Conservation (phyloP, 2,113 vertebrate species). For the Bos taurus region DNA sequence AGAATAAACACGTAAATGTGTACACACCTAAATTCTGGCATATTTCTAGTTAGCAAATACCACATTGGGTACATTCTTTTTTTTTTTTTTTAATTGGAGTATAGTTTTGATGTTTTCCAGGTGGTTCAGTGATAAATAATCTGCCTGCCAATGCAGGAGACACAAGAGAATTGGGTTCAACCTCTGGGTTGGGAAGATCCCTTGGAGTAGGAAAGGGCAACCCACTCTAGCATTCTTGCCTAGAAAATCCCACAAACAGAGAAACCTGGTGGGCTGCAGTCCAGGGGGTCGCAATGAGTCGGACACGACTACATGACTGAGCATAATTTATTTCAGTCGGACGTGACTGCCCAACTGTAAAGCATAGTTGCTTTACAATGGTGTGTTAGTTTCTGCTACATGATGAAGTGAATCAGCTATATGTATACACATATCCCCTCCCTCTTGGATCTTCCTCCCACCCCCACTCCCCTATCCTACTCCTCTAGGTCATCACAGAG, state of each 20-base stretch:
- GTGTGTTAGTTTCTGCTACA: neutral
- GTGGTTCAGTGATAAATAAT: neutral
- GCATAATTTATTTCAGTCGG: neutral
- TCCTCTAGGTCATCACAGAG: neutral
- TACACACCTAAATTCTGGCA: neutral
- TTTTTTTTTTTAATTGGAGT: neutral
- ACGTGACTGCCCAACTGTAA: neutral
- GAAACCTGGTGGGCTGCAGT: neutral
- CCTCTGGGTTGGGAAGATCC: neutral
- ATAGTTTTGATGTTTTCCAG: neutral
- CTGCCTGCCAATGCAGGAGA: neutral
- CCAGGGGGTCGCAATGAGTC: neutral
- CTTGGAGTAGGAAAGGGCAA: neutral
- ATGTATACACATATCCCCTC: neutral
- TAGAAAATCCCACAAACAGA: neutral
- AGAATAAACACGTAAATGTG: neutral
- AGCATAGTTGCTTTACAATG: neutral
- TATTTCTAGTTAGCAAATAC: neutral
- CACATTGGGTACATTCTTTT: neutral
- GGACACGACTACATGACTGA: neutral
- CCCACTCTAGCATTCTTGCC: neutral
- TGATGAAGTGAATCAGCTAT: neutral
- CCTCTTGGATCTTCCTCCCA: neutral
- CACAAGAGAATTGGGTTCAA: neutral
- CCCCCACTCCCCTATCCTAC: neutral